Conservation (phyloP, 2,888 invertebrate species). For the Halocaridina rubra region DNA sequence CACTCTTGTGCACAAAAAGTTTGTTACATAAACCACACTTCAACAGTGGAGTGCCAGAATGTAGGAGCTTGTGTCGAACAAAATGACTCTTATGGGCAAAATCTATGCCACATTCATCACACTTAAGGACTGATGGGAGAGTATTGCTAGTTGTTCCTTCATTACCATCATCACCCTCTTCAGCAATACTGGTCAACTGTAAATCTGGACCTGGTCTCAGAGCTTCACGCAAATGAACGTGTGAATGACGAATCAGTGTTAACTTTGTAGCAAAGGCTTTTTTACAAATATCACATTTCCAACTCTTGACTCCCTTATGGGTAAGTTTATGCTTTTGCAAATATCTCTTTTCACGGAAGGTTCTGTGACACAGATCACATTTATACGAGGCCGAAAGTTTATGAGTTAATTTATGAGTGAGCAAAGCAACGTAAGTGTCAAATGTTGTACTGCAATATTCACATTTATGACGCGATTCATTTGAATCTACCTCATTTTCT, state of each 20-base stretch:
- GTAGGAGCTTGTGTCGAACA: slow-evolving; percentile 62
- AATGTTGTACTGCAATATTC: slow-evolving; percentile 60
- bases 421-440: slow-evolving; percentile 54
- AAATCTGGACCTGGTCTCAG: slow-evolving; percentile 52
- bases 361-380: slow-evolving; percentile 62
- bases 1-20: slow-evolving; percentile 63
- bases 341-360: slow-evolving; percentile 62
- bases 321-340: slow-evolving; percentile 63
- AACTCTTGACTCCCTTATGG: slow-evolving; percentile 61
- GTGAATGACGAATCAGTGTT: slow-evolving; percentile 62
- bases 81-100: slow-evolving; percentile 63
- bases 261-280: slow-evolving; percentile 63
- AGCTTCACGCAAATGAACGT: slow-evolving; percentile 62
- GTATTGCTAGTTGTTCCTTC: slow-evolving; percentile 32
- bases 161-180: slow-evolving; percentile 40
- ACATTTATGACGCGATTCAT: slow-evolving; percentile 36
- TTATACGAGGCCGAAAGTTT: slow-evolving; percentile 62
- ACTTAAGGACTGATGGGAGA: slow-evolving; percentile 56
- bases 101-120: slow-evolving; percentile 61
- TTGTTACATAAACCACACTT: slow-evolving; percentile 63
- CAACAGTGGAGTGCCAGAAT: slow-evolving; percentile 62
- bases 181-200: slow-evolving; percentile 13
- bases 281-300: slow-evolving; percentile 63
- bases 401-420: slow-evolving; percentile 62
- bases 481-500: neutral